Evolutionary conservation across 2,113 vertebrate species (phyloP).

Genomic region (pig (Sus scrofa)): DNA sequence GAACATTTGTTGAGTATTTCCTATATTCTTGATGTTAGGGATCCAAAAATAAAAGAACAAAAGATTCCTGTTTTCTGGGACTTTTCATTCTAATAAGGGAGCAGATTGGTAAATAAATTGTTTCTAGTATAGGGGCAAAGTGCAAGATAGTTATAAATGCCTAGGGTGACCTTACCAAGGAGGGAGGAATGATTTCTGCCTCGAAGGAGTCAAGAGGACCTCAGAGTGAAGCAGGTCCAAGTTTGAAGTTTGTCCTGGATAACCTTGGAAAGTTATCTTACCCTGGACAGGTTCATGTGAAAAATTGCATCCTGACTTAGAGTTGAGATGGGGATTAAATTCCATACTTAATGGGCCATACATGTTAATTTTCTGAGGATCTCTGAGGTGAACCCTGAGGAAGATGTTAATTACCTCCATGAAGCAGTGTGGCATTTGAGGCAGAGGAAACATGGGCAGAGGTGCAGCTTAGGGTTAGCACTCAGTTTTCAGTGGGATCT

Average conservation of each 20-base stretch:
- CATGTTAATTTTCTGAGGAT: not conserved
- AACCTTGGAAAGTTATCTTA: not conserved
- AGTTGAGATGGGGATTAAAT: not conserved
- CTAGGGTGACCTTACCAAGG: not conserved
- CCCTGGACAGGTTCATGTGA: not conserved
- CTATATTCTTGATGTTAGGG: not conserved
- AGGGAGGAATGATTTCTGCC: not conserved
- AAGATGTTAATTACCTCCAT: not conserved
- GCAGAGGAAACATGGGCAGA: not conserved
- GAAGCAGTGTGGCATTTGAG: not conserved
- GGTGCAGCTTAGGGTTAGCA: not conserved
- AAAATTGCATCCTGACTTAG: not conserved
- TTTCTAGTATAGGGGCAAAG: not conserved
- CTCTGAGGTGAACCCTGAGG: not conserved
- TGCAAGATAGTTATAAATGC: not conserved
- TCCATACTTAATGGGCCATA: not conserved
- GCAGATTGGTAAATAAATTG: not conserved
- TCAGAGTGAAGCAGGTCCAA: not conserved
- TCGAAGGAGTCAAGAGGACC: not conserved
- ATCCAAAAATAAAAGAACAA: not conserved
- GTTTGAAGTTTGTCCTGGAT: conserved; percentile 2
- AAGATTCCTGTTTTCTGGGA: not conserved
- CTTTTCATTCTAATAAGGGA: conserved; percentile 37
- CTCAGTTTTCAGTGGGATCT: not conserved
- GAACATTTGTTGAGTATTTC: conserved; percentile 13